A percentile compares a stretch with the other conserved stretches of the same genome.
Evolutionary conservation across 1,140 invertebrate genomes (phyloP).

Genomic region (Eufriesea mexicana): DNA sequence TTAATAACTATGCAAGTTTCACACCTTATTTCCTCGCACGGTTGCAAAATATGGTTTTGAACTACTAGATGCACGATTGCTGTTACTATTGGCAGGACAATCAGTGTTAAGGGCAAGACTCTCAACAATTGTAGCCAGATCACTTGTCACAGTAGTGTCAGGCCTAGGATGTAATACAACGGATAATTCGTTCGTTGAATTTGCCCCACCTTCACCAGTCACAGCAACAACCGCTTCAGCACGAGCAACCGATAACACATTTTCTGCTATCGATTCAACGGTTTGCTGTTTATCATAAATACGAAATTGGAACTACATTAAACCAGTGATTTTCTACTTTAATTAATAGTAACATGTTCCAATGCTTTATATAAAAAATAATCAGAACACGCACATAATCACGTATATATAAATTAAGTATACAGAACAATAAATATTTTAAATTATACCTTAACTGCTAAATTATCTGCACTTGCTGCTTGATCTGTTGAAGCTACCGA

Average conservation of each 20-base stretch:
- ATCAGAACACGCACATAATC: slow-evolving; percentile 16
- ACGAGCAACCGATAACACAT: slow-evolving; percentile 91
- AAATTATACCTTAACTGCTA: slow-evolving; percentile 88
- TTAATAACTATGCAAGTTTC: slow-evolving; percentile 9
- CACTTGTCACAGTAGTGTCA: slow-evolving; percentile 85
- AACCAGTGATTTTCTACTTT: background rate
- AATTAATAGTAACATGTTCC: background rate
- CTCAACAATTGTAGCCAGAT: slow-evolving; percentile 93
- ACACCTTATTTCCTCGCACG: slow-evolving; percentile 80
- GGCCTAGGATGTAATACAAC: slow-evolving; percentile 84
- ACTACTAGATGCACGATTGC: slow-evolving; percentile 79
- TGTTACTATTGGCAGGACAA: slow-evolving; percentile 78
- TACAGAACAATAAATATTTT: slow-evolving; percentile 10
- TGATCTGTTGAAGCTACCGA: slow-evolving; percentile 95
- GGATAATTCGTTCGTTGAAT: slow-evolving; percentile 82
- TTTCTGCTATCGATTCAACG: slow-evolving; percentile 95
- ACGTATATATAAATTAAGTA: background rate
- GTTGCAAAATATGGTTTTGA: slow-evolving; percentile 77
- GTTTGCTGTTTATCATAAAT: slow-evolving; percentile 85
- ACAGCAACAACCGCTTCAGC: slow-evolving; percentile 88
- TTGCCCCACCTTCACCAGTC: slow-evolving; percentile 83
- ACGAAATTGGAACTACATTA: slow-evolving; percentile 16
- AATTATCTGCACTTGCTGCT: slow-evolving; percentile 94
- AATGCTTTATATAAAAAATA: background rate
- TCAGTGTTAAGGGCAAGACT: slow-evolving; percentile 87